Evolutionary conservation across 1,140 invertebrate genomes (phyloP).

Genomic region (Hylyphantes graminicola): DNA sequence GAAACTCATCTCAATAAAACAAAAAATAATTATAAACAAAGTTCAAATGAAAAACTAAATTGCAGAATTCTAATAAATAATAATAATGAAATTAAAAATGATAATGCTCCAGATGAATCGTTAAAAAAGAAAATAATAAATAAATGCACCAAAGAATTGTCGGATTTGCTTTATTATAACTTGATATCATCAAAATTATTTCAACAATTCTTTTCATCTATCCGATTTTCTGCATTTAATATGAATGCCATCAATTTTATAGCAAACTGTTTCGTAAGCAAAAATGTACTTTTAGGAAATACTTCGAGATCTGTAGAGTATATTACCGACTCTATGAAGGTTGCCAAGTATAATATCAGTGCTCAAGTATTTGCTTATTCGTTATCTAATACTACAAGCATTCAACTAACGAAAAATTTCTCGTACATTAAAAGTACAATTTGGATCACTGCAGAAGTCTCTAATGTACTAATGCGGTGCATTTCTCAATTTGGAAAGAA

Average conservation of each 20-base stretch:
- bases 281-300: neutral
- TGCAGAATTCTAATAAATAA: neutral
- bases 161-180: constrained; percentile 33
- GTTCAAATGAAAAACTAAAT: neutral
- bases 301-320: neutral
- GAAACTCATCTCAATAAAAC: neutral
- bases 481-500: constrained; percentile 18
- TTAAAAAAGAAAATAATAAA: constrained; percentile 9
- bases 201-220: constrained; percentile 13
- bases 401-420: neutral
- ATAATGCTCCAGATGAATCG: neutral
- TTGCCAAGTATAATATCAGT: constrained; percentile 24
- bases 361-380: constrained; percentile 8
- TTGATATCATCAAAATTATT: constrained; percentile 43
- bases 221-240: neutral
- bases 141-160: constrained; percentile 12
- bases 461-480: constrained; percentile 17
- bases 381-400: constrained; percentile 8
- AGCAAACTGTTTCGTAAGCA: constrained; percentile 23
- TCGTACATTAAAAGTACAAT: constrained; percentile 5
- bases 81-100: constrained; percentile 4
- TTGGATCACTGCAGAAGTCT: neutral
- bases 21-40: neutral
- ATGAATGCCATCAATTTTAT: neutral
- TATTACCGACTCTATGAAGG: neutral